phyloP scores from a whole-genome alignment of 2,797 vertebrate genomes.

The Netta rufina region DNA sequence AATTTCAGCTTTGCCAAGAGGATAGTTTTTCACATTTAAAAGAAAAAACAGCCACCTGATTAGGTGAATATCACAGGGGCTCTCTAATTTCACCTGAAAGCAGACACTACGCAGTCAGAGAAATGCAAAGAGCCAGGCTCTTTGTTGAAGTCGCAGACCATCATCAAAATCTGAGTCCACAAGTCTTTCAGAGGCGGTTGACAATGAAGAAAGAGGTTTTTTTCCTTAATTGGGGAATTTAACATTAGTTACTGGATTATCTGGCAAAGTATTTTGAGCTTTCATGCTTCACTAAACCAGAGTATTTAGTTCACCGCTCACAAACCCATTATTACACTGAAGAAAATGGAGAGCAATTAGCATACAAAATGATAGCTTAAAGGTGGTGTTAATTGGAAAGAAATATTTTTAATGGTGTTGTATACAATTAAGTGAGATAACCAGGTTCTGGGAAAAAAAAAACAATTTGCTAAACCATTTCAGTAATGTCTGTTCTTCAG shows the following conservation, averaged over 20 bases:
- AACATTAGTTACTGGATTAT: conserved; percentile 46
- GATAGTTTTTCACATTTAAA: not conserved
- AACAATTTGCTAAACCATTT: conserved; percentile 35
- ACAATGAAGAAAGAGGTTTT: not conserved
- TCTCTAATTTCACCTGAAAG: conserved; percentile 27
- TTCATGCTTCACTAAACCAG: conserved; percentile 68
- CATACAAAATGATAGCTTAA: conserved; percentile 67
- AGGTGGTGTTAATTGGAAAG: conserved; percentile 59
- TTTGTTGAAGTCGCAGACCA: conserved; percentile 3
- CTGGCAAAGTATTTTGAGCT: conserved; percentile 67
- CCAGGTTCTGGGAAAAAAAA: not conserved
- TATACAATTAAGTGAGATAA: conserved; percentile 30
- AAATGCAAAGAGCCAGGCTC: not conserved
- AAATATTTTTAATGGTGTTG: conserved; percentile 19
- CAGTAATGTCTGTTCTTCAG: not conserved
- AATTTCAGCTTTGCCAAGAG: not conserved
- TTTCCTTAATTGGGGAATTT: conserved; percentile 39
- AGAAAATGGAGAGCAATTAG: conserved; percentile 73
- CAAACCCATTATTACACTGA: conserved; percentile 71
- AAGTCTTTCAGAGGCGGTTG: not conserved
- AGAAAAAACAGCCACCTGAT: not conserved
- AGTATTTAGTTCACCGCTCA: conserved; percentile 70
- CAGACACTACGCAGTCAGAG: not conserved
- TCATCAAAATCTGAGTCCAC: conserved; percentile 8
- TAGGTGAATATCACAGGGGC: not conserved